Base-by-base conservation (phyloP, 2,113 vertebrate genomes). In the Gavialis gangeticus region DNA sequence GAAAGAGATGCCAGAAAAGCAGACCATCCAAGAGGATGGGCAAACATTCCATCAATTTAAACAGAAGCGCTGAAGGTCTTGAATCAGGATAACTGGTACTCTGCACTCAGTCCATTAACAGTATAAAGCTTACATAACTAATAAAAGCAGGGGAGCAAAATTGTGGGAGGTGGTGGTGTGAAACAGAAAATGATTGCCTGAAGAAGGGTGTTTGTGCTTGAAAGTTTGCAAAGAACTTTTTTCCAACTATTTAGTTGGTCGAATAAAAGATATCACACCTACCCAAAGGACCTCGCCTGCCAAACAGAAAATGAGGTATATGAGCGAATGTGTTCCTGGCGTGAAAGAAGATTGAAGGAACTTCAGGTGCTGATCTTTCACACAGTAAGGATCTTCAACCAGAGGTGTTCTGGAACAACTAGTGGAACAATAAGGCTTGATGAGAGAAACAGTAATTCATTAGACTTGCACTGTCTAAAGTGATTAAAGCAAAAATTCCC, bases 271-370 rank as follows among this genome's bases (percentile, higher is more conserved):
- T 46, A 9, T 46, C 46, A 46, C 46, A 46, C 9, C 46, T 46
- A 46, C 46, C 46, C 46, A 46, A 46, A 46, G 46, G 46, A 46
- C 46, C 46, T 46, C 9, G 46, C 46, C 46, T 46, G 46, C 46
- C 16, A 67, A 67, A 67, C 28, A 30, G n/a, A 67, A 30, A n/a
- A 1, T 4, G 25, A 1, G 2, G 60, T 56, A 24, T 22, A 34
- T 2, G 4, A 3, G 6, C 25, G 46, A 14, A 28, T 3, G 6
- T 15, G 24, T 18, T 17, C 2, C 22, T 2, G 0, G 2, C 57
- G 64, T 2, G 10, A 2, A 30, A 1, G 73, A 16, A 59, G 11
- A 9, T 30, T 17, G 77, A 12, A 66, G 69, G 62, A 54, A 19
- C 27, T 30, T 28, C 18, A 28, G 25, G 24, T 73, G 24, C n/a